Base-by-base conservation (phyloP, 53 echinoderm and acorn worm genomes). In the Luidia sarsii region DNA sequence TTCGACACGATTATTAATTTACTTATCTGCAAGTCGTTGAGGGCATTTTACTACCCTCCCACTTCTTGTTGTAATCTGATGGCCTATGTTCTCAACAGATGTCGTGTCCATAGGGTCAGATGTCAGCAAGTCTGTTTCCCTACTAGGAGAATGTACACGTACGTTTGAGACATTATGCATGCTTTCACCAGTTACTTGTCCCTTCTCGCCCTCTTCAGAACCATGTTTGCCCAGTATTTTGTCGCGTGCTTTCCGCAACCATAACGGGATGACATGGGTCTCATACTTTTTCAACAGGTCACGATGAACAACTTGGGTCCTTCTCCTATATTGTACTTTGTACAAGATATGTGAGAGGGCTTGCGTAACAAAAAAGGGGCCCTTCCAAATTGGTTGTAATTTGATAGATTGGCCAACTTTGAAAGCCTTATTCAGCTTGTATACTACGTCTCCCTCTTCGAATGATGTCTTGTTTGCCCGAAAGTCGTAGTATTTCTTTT, bases 401-500 rank as follows among this genome's bases (percentile, higher is more conserved):
- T 65, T 41, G 4, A 18, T 21, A 11, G 65, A 65, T 7, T 37
- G 41, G 9, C 65, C 65, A 5, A 20, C 3, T 65, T 65, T 20
- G 8, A 39, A 8, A 34, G 43, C 25, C 39, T 41, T 65, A 38
- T 65, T 65, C 39, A 65, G 11, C 38, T 39, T 41, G 19, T 65
- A 65, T 24, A 65, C 41, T 1, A 65, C 24, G 22, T 65, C 65
- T 5, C 65, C 65, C 41, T 65, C 65, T n/a, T 65, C 38, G 24
- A 22, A 39, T 0, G 37, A 2, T 38, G 38, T 21, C 1, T 8
- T 7, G 10, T 65, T 65, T 39, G 36, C n/a, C 1, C 23, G 21
- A 1, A n/a, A 2, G 24, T 65, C 65, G 39, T 65, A 65, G 39
- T 65, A 39, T 36, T 65, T 65, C 65, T 65, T 65, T 65, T 36